phyloP scores from a whole-genome alignment of 2,113 vertebrate species.

The Prochilodus magdalenae region DNA sequence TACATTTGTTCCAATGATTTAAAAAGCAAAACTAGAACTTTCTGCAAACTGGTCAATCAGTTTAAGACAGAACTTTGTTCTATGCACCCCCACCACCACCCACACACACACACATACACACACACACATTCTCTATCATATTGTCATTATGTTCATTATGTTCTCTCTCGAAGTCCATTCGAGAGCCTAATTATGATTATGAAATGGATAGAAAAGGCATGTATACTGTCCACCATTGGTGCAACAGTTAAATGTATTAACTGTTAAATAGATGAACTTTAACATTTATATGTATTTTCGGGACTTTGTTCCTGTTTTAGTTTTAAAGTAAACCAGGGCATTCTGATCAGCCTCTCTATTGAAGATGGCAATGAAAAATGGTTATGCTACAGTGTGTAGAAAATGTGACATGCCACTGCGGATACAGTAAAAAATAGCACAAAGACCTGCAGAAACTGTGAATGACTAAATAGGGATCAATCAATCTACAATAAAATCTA shows the following conservation, averaged over 20 bases:
- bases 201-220: neutral
- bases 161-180: neutral
- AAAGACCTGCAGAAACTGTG: too few relatives aligned
- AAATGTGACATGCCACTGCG: too few relatives aligned
- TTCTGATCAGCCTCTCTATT: too few relatives aligned
- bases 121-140: neutral
- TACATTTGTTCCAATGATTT: neutral
- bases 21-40: neutral
- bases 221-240: neutral
- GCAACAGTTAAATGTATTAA: neutral
- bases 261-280: neutral
- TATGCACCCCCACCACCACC: too few relatives aligned
- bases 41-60: neutral
- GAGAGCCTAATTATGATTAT: neutral
- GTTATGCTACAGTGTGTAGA: too few relatives aligned
- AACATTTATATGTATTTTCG: neutral
- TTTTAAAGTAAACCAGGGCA: neutral
- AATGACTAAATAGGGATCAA: neutral
- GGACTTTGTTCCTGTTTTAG: neutral
- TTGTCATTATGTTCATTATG: neutral
- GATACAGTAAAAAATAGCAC: too few relatives aligned
- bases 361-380: too few relatives aligned
- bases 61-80: too few relatives aligned
- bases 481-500: neutral
- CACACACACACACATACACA: too few relatives aligned